Conservation (phyloP, 2,113 vertebrate species). For the Nibea albiflora region DNA sequence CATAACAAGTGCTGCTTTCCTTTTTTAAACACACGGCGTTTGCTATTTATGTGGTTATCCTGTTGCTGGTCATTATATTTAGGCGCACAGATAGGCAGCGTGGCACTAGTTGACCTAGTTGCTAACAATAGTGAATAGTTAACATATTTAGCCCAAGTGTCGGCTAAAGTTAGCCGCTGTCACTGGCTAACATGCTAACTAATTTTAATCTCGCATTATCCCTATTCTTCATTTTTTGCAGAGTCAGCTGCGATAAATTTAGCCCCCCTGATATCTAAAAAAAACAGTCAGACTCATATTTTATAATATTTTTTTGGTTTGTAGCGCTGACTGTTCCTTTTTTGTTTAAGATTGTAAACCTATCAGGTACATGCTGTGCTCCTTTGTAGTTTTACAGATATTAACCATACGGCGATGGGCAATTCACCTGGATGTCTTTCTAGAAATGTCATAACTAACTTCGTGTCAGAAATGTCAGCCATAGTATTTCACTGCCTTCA, state of each 20-base stretch:
- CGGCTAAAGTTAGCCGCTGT: constrained; percentile 48
- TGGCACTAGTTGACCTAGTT: not conserved
- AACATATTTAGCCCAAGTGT: constrained; percentile 28
- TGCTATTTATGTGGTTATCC: no score
- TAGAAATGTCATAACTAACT: not conserved
- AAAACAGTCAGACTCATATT: not conserved
- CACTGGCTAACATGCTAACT: constrained; percentile 44
- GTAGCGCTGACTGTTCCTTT: not conserved
- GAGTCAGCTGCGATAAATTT: constrained; percentile 23
- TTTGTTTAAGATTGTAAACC: not conserved
- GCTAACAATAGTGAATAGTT: not conserved
- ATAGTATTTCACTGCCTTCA: not conserved
- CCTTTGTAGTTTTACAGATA: not conserved
- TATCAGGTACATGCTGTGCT: constrained; percentile 11
- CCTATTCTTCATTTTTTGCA: constrained; percentile 24
- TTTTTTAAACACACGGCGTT: not conserved
- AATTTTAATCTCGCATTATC: constrained; percentile 38
- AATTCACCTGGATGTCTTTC: not conserved
- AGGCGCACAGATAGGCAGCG: accelerated
- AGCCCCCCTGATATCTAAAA: not conserved
- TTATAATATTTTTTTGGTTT: not conserved
- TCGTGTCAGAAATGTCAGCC: not conserved
- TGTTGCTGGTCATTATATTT: not conserved
- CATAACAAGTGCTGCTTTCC: not conserved
- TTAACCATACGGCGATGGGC: not conserved